Base-by-base conservation (phyloP, 2,113 vertebrate species). In the Pygoscelis antarcticus region DNA sequence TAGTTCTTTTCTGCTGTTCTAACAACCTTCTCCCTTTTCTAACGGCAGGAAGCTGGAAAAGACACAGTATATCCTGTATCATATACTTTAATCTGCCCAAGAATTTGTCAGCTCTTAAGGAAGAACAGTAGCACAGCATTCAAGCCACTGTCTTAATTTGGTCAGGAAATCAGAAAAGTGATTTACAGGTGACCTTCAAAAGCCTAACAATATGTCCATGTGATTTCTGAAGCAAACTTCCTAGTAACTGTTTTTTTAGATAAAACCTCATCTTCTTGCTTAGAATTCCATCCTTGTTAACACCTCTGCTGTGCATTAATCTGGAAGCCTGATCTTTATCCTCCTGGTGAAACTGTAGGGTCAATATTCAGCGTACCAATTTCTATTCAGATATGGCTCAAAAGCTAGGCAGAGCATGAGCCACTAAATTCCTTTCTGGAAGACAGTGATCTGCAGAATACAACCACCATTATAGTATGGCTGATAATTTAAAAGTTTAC, bases 161-260 rank as follows among this genome's bases (percentile, higher is more conserved):
- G 16, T 61, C 36, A 77, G 78, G 52, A 93, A 93, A 77, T 49
- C 17, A 88, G 57, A 80, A 90, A 75, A 74, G 16, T 2, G 2
- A 88, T 90, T 83, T 44, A 65, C 29, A 72, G 13, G 54, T 90
- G 62, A 91, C 70, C 36, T 93, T 68, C 62, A 85, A 77, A 66
- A n/a, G 8, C 10, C 70, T 64, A 30, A 69, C 36, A 93, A 18
- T 40, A 60, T 0, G 2, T 19, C 17, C 21, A 25, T 2, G 3
- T 16, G 34, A 88, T 54, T 93, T 58, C 4, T 2, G 62, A 83
- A 78, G 22, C 25, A 94, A 85, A 69, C 27, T 47, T 89, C 44
- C 44, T 44, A 36, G 27, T 40, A 75, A 54, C 20, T 16, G 29
- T 40, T 66, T 87, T 60, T 60, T 42, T 60, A 75, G 38, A 42